Evolutionary conservation across 2,888 invertebrate species (phyloP).

Genomic region (Micoletzkya japonica): DNA sequence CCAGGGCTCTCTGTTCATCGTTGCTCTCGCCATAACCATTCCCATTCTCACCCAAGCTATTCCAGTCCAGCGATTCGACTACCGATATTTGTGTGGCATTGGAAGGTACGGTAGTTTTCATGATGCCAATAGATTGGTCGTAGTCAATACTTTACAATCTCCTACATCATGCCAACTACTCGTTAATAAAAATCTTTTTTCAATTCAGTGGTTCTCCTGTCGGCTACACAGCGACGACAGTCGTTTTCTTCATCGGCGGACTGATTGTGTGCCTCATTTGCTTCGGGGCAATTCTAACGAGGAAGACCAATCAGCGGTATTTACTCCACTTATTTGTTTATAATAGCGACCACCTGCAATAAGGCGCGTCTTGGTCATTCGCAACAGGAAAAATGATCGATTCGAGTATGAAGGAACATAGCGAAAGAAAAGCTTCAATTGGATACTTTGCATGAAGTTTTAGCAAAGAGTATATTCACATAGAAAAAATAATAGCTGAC

Average conservation of each 20-base stretch:
- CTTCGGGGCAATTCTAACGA: slow-evolving; percentile 46
- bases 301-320: slow-evolving; percentile 7
- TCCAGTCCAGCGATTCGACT: slow-evolving; percentile 51
- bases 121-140: no score
- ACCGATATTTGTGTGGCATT: slow-evolving; percentile 58
- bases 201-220: slow-evolving; percentile 53
- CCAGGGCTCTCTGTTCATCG: slow-evolving; percentile 26
- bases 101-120: slow-evolving; percentile 39
- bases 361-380: no score
- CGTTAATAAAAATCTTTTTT: not conserved
- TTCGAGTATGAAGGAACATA: no score
- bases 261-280: slow-evolving; percentile 49
- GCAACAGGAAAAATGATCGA: no score
- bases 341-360: not conserved
- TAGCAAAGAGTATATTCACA: no score
- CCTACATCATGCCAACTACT: not conserved
- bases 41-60: slow-evolving; percentile 41
- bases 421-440: no score
- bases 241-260: slow-evolving; percentile 53
- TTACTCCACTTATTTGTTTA: not conserved
- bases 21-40: slow-evolving; percentile 35
- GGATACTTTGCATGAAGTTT: no score
- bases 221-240: slow-evolving; percentile 49
- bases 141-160: not conserved
- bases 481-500: not conserved